Base-by-base conservation (phyloP, 2,797 vertebrate genomes). In the Oreonectes daqikongensis region DNA sequence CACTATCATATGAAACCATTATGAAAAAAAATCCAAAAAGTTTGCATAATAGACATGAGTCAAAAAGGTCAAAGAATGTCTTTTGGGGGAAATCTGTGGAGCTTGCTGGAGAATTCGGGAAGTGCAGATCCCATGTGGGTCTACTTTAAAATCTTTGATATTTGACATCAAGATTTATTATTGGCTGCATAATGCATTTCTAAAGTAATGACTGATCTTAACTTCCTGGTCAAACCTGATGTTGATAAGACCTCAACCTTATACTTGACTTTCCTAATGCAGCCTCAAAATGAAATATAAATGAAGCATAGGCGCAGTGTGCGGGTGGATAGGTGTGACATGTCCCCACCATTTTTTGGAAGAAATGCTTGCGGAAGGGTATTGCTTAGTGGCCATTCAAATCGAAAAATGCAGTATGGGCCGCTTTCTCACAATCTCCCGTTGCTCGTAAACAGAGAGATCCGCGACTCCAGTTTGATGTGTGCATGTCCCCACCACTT, bases 111-210 rank as follows among this genome's bases (percentile, higher is more conserved):
- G 11, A 24, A 42, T 28, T 59, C 32, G 7, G 6, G 32, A 35
- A 8, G 32, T 8, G 1, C 32, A 35, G 32, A 35, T 35, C n/a
- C n/a, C n/a, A n/a, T 35, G 7, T 4, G 9, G 6, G 26, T 46
- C 4, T 60, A 35, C 57, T 32, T 20, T 35, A 5, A 24, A 24
- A 20, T 35, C 20, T 61, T 38, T 64, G 22, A 72, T 48, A 72
- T 30, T 55, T 9, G 70, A 35, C 60, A 17, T 38, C 14, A 8
- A 52, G 52, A 46, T 42, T 80, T 63, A 63, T 59, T 42, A 42
- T 35, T 18, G 57, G 20, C 32, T 30, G 8, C 64, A 65, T 60
- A 76, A 22, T 22, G 65, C 40, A 50, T 46, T 66, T 24, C 18
- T 69, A 40, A 65, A 55, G 52, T 55, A n/a, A 55, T 28, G 53